Conservation (phyloP, 2,797 vertebrate species). For the Malacoctenus gilli region DNA sequence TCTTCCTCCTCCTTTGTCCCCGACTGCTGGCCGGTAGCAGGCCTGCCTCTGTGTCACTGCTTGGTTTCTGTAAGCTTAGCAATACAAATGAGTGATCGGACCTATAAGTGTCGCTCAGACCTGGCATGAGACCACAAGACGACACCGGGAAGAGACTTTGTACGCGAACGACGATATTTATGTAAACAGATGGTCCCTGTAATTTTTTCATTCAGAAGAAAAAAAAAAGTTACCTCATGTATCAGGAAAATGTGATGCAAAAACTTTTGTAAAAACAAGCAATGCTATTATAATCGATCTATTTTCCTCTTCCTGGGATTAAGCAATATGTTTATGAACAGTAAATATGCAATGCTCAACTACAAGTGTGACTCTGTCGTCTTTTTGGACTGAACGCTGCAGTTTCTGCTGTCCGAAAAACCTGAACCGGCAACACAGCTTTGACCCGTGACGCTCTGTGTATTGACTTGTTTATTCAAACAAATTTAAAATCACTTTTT, state of each 20-base stretch:
- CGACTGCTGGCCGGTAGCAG: constrained; percentile 24
- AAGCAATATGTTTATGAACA: constrained; percentile 74
- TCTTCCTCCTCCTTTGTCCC: no score
- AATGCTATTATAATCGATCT: constrained; percentile 34
- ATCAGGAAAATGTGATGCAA: constrained; percentile 71
- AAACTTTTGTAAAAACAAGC: constrained; percentile 50
- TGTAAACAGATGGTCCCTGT: constrained; percentile 1
- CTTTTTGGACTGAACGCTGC: not conserved
- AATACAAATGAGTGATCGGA: not conserved
- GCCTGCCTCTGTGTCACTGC: constrained; percentile 30
- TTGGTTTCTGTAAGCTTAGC: constrained; percentile 36
- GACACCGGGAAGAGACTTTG: not conserved
- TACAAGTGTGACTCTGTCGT: constrained; percentile 20
- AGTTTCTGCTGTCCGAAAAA: no score
- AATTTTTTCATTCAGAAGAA: constrained; percentile 2
- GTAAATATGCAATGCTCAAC: constrained; percentile 72
- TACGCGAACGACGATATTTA: not conserved
- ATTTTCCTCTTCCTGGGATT: constrained; percentile 51
- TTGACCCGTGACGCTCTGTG: not conserved
- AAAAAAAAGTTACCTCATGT: constrained; percentile 52
- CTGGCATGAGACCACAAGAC: not conserved
- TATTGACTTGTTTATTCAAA: constrained; percentile 70
- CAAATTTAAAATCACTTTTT: constrained; percentile 56
- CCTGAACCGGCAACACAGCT: not conserved
- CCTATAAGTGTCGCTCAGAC: not conserved